Base-by-base conservation (phyloP, 1,140 invertebrate species). In the Drosophila biarmipes region DNA sequence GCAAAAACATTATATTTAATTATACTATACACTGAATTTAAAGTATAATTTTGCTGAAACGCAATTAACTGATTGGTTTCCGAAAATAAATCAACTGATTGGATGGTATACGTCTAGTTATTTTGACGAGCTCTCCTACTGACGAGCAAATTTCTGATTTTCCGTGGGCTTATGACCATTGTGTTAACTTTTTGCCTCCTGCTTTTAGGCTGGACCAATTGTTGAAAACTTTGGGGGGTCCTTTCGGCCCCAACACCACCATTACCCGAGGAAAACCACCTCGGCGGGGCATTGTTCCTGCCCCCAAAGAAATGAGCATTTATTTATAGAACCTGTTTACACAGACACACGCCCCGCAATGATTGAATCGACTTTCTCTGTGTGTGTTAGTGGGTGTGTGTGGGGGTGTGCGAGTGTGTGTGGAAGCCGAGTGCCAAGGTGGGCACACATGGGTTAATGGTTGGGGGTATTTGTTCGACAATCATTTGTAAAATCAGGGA, bases 401-500 rank as follows among this genome's bases (percentile, higher is more conserved):
- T 19, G 49, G n/a, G 17, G 37, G 49, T 19, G 38, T 45, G 48
- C 48, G 43, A 15, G n/a, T 43, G 46, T 43, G 31, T 43, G 31
- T 58, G 12, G 51, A n/a, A 15, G 21, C 15, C 37, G 19, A 17
- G 61, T 54, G 43, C 29, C 48, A 31, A 71, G 66, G 67, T 71
- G 43, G 55, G 40, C 42, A 43, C 58, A 42, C 37, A 53, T 21
- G 52, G 29, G 55, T 51, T 75, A 71, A 71, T 11, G 35, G 14
- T 35, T 29, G 11, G 31, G 31, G 46, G 42, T 38, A 38, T 15
- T 34, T 35, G 40, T 73, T 67, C 69, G 66, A 78, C 78, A 87
- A 78, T 78, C 81, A 87, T 82, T 87, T 78, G 71, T 68, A 76
- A 86, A 87, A 87, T 87, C 78, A 82, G 84, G 67, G 74, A 62